Conservation (phyloP, 1,140 invertebrate species). For the Andricus grossulariae region DNA sequence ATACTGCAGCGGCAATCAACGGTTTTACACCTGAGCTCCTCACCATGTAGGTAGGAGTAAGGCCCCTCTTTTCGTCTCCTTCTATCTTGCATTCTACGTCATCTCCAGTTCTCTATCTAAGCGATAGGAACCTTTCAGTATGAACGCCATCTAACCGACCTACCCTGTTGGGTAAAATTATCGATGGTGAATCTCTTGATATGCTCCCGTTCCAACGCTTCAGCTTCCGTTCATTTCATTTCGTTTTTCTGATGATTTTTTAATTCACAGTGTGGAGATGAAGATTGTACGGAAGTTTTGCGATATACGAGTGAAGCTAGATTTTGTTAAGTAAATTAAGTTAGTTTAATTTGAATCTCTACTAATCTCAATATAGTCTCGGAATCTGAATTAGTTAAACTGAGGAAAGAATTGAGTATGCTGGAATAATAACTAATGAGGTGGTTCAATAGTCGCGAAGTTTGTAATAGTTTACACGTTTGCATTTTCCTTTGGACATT, state of each 20-base stretch:
- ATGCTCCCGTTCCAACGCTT: constrained; percentile 31
- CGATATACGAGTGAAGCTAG: neutral
- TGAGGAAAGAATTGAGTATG: no score
- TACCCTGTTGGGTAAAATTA: constrained; percentile 37
- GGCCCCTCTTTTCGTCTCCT: constrained; percentile 50
- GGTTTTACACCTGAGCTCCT: constrained; percentile 71
- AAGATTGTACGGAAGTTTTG: neutral
- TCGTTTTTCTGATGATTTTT: neutral
- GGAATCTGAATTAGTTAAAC: no score
- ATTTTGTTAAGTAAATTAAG: no score
- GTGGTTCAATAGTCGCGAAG: no score
- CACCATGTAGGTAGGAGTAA: constrained; percentile 48
- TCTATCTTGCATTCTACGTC: constrained; percentile 44
- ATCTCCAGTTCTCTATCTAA: constrained; percentile 40
- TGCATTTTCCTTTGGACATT: no score
- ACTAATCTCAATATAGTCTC: no score
- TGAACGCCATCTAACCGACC: constrained; percentile 44
- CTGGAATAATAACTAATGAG: no score
- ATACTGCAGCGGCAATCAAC: constrained; percentile 69
- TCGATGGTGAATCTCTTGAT: constrained; percentile 35
- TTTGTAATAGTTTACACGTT: no score
- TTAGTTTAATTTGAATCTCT: no score
- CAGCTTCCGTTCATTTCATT: constrained; percentile 24
- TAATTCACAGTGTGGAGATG: neutral
- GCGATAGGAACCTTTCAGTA: neutral